Evolutionary conservation across 2,797 vertebrate species (phyloP), one percentile per base, ranked within the genome.

Genomic region (Falco rusticolus): DNA sequence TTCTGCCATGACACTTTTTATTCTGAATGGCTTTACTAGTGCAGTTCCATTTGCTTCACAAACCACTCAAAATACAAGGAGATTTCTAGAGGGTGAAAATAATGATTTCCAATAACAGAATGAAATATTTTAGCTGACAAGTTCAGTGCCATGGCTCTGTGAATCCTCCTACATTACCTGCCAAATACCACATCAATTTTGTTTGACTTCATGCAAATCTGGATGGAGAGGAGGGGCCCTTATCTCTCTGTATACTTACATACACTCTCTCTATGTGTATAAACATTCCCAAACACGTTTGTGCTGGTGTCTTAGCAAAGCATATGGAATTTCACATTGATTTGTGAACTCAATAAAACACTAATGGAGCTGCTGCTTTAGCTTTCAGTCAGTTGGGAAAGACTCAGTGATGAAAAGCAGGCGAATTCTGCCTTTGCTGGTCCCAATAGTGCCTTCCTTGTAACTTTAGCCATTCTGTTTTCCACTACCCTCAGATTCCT

Each of bases 101-200:
- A 94, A 90, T 89, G 92, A 96, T 96, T 95, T 96, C 88, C 93
- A 95, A 89, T 96, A 96, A 82, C 20, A 72, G 75, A 83, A 81
- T 93, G 84, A 96, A 96, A 83, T 97, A 92, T 89, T 95, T 83
- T 15, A 80, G 88, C 92, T 94, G 92, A 80, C 84, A 60, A 78
- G 71, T 89, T 95, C 84, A 83, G 78, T 93, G 90, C 60, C n/a
- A 39, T 43, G 71, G 80, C 78, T 92, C 81, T 93, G 81, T 6
- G 81, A 83, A 85, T 95, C 81, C 71, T 94, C 57, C 84, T 75
- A 5, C 34, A 2, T 70, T 85, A 75, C 45, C 60, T 79, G 60
- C 70, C 80, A 84, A 90, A 85, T n/a, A 83, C 45, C 53, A 77
- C 86, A 93, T 93, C 86, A 80, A 83, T 95, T 95, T 68, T 51